Percentiles rank a stretch among this genome's conserved stretches.
Evolutionary conservation across 2,113 vertebrate species (phyloP).

Genomic region (Cyphomyrus discorhynchus): DNA sequence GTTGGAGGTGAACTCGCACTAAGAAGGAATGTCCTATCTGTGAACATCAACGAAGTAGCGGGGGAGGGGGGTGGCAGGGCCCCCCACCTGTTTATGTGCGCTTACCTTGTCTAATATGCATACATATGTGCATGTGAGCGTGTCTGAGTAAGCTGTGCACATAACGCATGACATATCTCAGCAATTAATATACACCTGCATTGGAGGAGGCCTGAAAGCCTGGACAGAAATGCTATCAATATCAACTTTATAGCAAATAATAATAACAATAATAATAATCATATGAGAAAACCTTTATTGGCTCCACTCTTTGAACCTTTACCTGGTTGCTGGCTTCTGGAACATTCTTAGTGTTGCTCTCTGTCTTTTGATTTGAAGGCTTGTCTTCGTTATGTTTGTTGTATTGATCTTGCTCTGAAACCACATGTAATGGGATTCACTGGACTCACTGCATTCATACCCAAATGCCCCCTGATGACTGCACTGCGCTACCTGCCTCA

Average conservation of each 20-base stretch:
- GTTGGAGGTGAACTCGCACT: background rate
- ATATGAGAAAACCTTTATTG: background rate
- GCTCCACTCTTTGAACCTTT: background rate
- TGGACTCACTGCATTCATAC: background rate
- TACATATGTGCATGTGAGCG: background rate
- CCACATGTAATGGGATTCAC: background rate
- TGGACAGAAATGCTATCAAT: background rate
- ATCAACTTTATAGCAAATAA: background rate
- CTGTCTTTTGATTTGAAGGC: background rate
- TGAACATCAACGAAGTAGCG: too few species aligned
- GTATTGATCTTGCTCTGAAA: background rate
- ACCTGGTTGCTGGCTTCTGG: background rate
- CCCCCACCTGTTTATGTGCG: background rate
- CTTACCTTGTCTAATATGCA: background rate
- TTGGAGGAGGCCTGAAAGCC: background rate
- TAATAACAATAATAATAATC: background rate
- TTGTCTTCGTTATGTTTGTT: background rate
- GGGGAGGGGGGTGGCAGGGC: background rate
- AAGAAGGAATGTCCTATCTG: background rate
- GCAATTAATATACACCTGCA: background rate
- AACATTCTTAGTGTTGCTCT: background rate
- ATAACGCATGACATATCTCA: background rate
- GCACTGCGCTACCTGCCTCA: background rate
- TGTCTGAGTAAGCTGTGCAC: background rate
- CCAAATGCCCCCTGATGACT: background rate